Evolutionary conservation across 2,113 vertebrate genomes (phyloP), one percentile per base, ranked within the genome.

Genomic region (Nestor notabilis): DNA sequence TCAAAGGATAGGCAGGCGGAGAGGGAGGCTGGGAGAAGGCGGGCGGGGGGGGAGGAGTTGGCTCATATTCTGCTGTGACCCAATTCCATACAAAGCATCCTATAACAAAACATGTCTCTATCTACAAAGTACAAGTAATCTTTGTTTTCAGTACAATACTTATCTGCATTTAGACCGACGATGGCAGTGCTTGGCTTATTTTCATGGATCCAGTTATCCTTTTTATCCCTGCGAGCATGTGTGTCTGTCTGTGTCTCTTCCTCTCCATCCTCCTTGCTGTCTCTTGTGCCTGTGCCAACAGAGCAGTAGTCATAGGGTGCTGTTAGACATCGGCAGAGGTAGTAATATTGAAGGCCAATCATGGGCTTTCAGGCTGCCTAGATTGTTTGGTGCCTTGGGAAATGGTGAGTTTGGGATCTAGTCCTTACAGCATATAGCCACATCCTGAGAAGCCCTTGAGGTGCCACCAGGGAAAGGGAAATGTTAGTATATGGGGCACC

Each of bases 41-140:
- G 44, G 96, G 90, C 1, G 11, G 50, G 4, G 13, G 72, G 78
- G 78, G 92, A 81, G 78, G 92, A 95, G 65, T 65, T 97, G 96
- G 96, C 96, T 97, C 92, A 75, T 96, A 90, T 94, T 97, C 93
- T 97, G 84, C 95, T 95, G 92, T 97, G 97, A 97, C 96, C 97
- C 96, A 97, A 92, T 97, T 97, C 96, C 97, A 97, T 97, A 97
- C 97, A 97, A 97, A 97, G 96, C 97, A 97, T 95, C 95, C 95
- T 96, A 94, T 95, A 97, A 97, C 97, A 97, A 97, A 97, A 97
- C 95, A 96, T 60, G 44, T 95, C 96, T 97, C 94, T 97, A 97
- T 97, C 97, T 97, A 96, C 97, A 97, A 97, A 92, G 96, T 96
- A 97, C 97, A 96, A 95, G 97, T 95, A 95, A 98, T 98, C 97